These are phyloP conservation scores for Trichacis sp. DNA, from an alignment of 2,888 invertebrate genomes.

Conservation along the genomic window DNA sequence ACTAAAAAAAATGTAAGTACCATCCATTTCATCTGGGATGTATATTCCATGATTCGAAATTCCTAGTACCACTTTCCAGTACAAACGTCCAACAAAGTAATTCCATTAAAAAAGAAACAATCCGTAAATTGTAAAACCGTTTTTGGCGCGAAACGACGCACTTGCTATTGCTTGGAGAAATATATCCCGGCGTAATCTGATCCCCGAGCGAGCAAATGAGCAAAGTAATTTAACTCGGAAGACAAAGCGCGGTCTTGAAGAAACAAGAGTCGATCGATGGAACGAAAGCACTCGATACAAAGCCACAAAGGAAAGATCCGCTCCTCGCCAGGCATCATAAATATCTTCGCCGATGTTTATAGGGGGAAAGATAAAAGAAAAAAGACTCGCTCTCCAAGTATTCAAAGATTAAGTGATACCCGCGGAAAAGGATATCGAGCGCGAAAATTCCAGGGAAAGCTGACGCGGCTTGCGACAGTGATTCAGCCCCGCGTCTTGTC, in stretches of 20 bases:
- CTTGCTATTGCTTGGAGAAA: slow-evolving; percentile 20
- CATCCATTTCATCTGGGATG: no score
- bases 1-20: no score
- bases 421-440: slow-evolving; percentile 41
- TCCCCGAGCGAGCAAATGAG: slow-evolving; percentile 37
- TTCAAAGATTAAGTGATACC: no score
- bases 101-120: no score
- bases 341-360: slow-evolving; percentile 3
- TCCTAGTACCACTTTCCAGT: no score
- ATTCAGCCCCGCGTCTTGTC: slow-evolving; percentile 57
- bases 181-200: slow-evolving; percentile 32
- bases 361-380: no score
- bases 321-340: slow-evolving; percentile 8
- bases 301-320: not conserved
- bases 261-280: slow-evolving; percentile 31
- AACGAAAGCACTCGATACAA: slow-evolving; percentile 11
- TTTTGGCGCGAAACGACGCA: slow-evolving; percentile 8
- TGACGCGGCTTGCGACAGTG: slow-evolving; percentile 57
- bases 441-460: slow-evolving; percentile 45
- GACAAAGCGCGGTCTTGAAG: slow-evolving; percentile 32
- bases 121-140: not conserved
- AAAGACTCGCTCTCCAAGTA: no score
- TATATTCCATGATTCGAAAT: no score
- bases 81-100: no score
- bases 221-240: slow-evolving; percentile 43